Evolutionary conservation across 2,888 invertebrate species (phyloP), one percentile per base, ranked within the genome.

Genomic region (Watsonalla binaria): DNA sequence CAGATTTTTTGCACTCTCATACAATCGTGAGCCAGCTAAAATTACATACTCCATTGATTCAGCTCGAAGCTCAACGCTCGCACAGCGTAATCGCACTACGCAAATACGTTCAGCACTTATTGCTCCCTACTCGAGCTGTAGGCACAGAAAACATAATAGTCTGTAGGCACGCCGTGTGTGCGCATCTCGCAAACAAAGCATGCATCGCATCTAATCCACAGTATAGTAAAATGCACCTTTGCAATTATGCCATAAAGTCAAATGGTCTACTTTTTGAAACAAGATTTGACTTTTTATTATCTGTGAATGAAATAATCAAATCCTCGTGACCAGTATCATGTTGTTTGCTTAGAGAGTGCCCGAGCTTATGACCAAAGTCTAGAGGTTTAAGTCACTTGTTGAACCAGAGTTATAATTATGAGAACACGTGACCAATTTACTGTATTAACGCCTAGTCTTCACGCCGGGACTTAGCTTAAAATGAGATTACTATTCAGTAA

Each of bases 91-190:
- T 88, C 86, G 86, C 73, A 76, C 77, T 76, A 72, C 72, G 88
- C 82, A 89, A 89, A 89, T 89, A 89, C 84, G 81, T 80, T 84
- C 79, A 82, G 86, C 89, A 82, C 89, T 88, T 84, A 84, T 80
- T 79, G 81, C 76, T 79, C 71, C 67, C 78, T 80, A 77, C 86
- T 86, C 76, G 80, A 77, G 78, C 42, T 11, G 78, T 84, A 82
- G 82, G 84, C 84, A 79, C 77, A 73, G 24, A 24, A 24, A 24
- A 24, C 24, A 24, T 24, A 24, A 24, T 24, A 24, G 24, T 24
- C 24, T 24, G 24, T 24, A 24, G 82, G 84, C 84, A 79, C 77
- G 72, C 73, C 70, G 70, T 82, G 81, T 85, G 78, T 86, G 76
- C 78, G 71, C 77, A 80, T 70, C 74, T 77, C 76, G 68, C 65